A percentile compares a stretch with the other conserved stretches of the same genome.
These are phyloP conservation scores for Ornithoptera priamus DNA, from an alignment of 2,888 invertebrate species.

Conservation along the genomic window DNA sequence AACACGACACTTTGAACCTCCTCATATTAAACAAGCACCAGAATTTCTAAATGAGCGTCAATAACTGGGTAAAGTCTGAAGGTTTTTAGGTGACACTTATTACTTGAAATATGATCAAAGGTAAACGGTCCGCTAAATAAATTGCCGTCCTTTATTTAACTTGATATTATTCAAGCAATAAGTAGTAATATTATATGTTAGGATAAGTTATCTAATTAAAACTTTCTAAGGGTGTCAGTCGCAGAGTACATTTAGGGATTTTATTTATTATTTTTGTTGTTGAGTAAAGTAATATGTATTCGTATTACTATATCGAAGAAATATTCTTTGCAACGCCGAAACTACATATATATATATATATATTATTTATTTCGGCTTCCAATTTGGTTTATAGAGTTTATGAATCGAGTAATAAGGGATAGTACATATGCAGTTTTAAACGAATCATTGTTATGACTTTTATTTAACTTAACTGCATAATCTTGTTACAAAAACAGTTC, in stretches of 20 bases:
- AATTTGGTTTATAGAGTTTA: no score
- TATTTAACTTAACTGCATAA: no score
- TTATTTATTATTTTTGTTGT: not conserved
- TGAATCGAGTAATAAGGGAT: no score
- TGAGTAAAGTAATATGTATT: not conserved
- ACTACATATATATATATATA: no score
- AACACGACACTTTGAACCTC: slow-evolving; percentile 18
- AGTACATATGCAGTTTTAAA: no score
- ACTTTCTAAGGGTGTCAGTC: not conserved
- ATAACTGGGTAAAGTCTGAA: slow-evolving; percentile 5
- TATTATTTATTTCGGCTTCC: no score
- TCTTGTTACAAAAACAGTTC: no score
- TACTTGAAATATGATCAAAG: slow-evolving; percentile 12
- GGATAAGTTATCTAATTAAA: slow-evolving; percentile 1
- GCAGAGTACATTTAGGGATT: not conserved
- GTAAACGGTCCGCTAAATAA: slow-evolving; percentile 5
- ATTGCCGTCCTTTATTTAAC: not conserved
- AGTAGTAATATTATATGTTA: not conserved
- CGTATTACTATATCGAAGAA: no score
- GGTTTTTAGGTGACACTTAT: slow-evolving; percentile 9
- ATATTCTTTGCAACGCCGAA: no score
- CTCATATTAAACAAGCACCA: slow-evolving; percentile 16
- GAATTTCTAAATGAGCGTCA: slow-evolving; percentile 15
- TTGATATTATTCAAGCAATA: not conserved
- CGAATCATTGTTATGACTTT: no score